Evolutionary conservation across 2,113 vertebrate species (phyloP).

Genomic region (Craseonycteris thonglongyai): DNA sequence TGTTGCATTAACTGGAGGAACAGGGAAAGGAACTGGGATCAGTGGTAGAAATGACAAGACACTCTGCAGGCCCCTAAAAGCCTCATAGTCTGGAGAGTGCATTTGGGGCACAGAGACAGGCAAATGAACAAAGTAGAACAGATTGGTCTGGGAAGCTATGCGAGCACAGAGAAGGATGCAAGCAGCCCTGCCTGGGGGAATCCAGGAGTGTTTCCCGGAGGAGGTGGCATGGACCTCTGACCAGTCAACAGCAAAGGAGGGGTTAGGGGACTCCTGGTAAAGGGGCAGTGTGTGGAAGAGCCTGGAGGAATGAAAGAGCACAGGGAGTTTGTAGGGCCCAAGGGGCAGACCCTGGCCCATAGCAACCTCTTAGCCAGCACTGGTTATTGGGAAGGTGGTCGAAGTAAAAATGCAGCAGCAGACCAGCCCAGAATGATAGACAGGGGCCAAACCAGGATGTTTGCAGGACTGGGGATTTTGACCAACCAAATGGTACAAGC

Average conservation of each 20-base stretch:
- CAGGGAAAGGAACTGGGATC: too few relatives aligned
- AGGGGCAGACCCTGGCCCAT: background rate
- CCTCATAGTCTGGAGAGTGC: background rate
- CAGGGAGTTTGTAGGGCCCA: background rate
- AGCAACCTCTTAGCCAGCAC: background rate
- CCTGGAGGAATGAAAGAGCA: background rate
- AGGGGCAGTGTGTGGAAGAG: background rate
- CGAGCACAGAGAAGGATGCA: background rate
- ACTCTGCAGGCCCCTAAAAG: background rate
- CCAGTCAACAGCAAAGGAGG: background rate
- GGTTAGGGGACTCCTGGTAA: background rate
- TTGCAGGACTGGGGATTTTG: background rate
- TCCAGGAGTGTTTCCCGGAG: background rate
- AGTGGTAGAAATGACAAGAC: too few relatives aligned
- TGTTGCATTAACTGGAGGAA: too few relatives aligned
- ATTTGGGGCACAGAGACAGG: background rate
- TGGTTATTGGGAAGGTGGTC: background rate
- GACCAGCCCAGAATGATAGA: background rate
- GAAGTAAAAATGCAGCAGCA: background rate
- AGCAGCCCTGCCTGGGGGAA: background rate
- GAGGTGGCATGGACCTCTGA: background rate
- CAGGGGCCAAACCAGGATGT: background rate
- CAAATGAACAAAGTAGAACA: background rate
- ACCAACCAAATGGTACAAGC: background rate
- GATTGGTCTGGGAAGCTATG: background rate